Base-by-base conservation (phyloP, 2,113 vertebrate genomes). In the Phasianus colchicus region DNA sequence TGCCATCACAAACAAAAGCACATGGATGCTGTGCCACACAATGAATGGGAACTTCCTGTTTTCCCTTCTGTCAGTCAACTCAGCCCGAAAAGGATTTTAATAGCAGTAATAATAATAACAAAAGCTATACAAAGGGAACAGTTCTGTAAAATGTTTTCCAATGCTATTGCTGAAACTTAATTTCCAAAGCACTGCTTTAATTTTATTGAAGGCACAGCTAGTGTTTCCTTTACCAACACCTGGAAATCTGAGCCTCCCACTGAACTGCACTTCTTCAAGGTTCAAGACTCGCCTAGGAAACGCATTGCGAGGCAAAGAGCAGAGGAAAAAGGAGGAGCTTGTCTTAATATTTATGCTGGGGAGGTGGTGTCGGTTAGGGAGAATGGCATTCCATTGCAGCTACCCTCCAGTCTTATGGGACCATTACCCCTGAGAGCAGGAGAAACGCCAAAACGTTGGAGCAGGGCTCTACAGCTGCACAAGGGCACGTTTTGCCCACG, bases 111-210 rank as follows among this genome's bases (percentile, higher is more conserved):
- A 81, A 82, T 69, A 84, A 60, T 72, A 75, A 84, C 43, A 78
- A 83, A 84, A 84, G 38, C 25, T 45, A 84, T 42, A 79, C 19
- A 65, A 88, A 90, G 72, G 74, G 19, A 93, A 72, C 30, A 5
- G n/a, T 65, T 92, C 66, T 76, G 21, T 57, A 45, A 92, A 69
- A n/a, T 29, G 70, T 75, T 92, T 92, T 89, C 89, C 90, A 95
- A 57, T 75, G 65, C 40, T 69, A 13, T 54, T 2, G 4, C 32
- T 64, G 42, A 63, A 92, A 88, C 40, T 67, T 88, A 55, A 94
- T 86, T 92, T 94, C 86, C 61, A 57, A 83, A 87, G 38, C 52
- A 32, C 42, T 34, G 58, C 50, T 94, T 83, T 29, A 69, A 82
- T 87, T 78, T 82, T 75, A 87, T 63, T 83, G 69, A 73, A 52